Conservation (phyloP, 2,888 invertebrate genomes). For the Catocala fraxini region DNA sequence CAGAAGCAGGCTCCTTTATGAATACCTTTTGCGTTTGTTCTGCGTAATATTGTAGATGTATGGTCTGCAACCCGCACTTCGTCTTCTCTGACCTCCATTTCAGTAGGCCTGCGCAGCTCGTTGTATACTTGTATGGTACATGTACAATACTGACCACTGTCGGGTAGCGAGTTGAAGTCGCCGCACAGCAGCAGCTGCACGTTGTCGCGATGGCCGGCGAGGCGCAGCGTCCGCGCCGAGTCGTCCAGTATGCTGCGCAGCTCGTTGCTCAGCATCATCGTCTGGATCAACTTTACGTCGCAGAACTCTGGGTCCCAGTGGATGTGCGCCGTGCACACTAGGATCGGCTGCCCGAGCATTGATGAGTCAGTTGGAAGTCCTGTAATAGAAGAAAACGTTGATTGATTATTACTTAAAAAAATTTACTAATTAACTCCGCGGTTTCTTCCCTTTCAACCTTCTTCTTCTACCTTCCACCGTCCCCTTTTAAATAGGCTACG, state of each 20-base stretch:
- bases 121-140: too few species aligned
- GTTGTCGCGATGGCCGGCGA: constrained; percentile 91
- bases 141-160: constrained; percentile 90
- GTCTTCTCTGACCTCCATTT: too few species aligned
- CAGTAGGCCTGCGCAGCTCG: too few species aligned
- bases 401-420: neutral
- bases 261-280: constrained; percentile 99
- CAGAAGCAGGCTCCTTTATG: too few species aligned
- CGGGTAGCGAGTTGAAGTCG: constrained; percentile 99
- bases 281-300: constrained; percentile 99
- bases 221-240: constrained; percentile 92
- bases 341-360: constrained; percentile 93
- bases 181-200: constrained; percentile 98
- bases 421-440: neutral
- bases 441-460: too few species aligned
- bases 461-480: too few species aligned
- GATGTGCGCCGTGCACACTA: constrained; percentile 99
- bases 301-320: constrained; percentile 99
- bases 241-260: constrained; percentile 95
- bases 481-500: too few species aligned
- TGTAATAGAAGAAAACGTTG: constrained; percentile 51
- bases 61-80: too few species aligned
- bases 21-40: too few species aligned
- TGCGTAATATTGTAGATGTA: too few species aligned
- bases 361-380: constrained; percentile 92